phyloP scores from a whole-genome alignment of 2,888 invertebrate species.

The Clitarchus hookeri region DNA sequence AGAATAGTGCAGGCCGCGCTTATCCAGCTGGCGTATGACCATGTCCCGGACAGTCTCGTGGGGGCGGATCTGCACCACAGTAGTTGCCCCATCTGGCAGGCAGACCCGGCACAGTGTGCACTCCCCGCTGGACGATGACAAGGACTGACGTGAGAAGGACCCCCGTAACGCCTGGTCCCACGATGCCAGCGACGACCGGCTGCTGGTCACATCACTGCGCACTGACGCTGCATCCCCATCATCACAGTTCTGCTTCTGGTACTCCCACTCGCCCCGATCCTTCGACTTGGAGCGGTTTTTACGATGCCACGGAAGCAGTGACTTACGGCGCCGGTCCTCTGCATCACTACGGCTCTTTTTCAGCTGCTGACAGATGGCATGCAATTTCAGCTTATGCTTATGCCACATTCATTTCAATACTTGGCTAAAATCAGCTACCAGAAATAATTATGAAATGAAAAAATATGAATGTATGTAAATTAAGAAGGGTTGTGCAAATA shows the following conservation, averaged over 20 bases:
- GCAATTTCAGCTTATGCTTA: no score
- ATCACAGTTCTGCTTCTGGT: constrained; percentile 54
- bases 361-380: constrained; percentile 55
- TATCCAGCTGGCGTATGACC: constrained; percentile 80
- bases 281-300: constrained; percentile 64
- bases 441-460: no score
- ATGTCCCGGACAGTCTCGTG: constrained; percentile 77
- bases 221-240: constrained; percentile 56
- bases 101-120: constrained; percentile 77
- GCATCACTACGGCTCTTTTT: constrained; percentile 86
- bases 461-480: no score
- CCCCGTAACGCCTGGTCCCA: constrained; percentile 61
- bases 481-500: no score
- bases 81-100: constrained; percentile 89
- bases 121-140: constrained; percentile 32
- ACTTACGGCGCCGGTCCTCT: constrained; percentile 86
- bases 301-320: constrained; percentile 85
- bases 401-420: no score
- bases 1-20: constrained; percentile 77
- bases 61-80: constrained; percentile 82
- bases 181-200: constrained; percentile 64
- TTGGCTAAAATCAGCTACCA: no score
- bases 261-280: constrained; percentile 57
- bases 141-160: constrained; percentile 54
- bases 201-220: constrained; percentile 60